Evolutionary conservation across 2,113 vertebrate species (phyloP).

Genomic region (Prunella himalayana): DNA sequence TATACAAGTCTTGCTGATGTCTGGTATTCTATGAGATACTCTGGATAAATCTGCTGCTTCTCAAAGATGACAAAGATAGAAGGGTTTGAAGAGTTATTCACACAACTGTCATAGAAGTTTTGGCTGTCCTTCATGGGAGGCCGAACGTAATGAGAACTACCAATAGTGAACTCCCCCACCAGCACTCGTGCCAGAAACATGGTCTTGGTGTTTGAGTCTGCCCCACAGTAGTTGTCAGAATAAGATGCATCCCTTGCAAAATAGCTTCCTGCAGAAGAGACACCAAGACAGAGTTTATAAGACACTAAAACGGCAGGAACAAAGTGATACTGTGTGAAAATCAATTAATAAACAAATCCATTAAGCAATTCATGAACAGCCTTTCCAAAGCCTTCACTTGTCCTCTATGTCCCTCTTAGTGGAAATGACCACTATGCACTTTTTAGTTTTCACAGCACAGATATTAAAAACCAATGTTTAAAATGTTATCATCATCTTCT

Average conservation of each 20-base stretch:
- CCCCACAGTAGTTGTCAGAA: slow-evolving; percentile 74
- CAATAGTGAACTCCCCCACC: slow-evolving; percentile 81
- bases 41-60: slow-evolving; percentile 88
- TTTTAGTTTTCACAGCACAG: not conserved
- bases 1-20: not conserved
- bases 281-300: not conserved
- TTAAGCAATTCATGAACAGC: not conserved
- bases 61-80: slow-evolving; percentile 92
- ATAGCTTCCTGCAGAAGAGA: slow-evolving; percentile 84
- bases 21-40: slow-evolving; percentile 86
- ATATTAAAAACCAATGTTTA: not conserved
- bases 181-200: slow-evolving; percentile 90
- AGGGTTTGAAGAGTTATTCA: slow-evolving; percentile 75
- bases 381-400: not conserved
- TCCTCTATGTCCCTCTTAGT: not conserved
- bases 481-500: not conserved
- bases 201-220: not conserved
- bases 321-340: not conserved
- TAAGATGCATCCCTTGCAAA: slow-evolving; percentile 88
- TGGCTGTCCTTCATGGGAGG: slow-evolving; percentile 78
- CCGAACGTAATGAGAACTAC: slow-evolving; percentile 66
- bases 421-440: not conserved
- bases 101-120: slow-evolving; percentile 87
- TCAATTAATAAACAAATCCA: not conserved
- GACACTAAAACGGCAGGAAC: not conserved